Conservation (phyloP, 2,888 invertebrate genomes). For the Ornithoptera alexandrae region DNA sequence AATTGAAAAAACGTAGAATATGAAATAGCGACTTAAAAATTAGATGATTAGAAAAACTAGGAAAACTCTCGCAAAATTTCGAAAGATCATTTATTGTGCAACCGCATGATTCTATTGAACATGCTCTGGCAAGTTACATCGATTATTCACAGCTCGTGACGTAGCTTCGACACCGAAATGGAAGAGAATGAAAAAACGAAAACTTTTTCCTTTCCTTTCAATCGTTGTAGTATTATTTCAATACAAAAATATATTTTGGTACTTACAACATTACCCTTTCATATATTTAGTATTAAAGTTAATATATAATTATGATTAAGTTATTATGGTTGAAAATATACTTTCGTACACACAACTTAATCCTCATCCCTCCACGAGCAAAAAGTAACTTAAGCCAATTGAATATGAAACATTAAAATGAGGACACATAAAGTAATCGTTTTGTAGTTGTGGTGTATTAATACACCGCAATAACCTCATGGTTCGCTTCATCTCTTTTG, state of each 20-base stretch:
- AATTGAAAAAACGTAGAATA: neutral
- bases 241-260: too few relatives aligned
- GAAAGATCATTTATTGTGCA: slow-evolving; percentile 1
- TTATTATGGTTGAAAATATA: neutral
- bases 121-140: slow-evolving; percentile 2
- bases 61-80: neutral
- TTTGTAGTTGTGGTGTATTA: neutral
- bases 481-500: neutral
- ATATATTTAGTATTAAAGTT: too few relatives aligned
- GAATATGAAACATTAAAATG: neutral
- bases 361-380: neutral
- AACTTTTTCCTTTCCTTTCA: neutral
- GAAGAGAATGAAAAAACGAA: neutral
- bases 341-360: neutral
- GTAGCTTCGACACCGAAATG: neutral
- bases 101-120: slow-evolving; percentile 1
- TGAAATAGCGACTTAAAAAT: neutral
- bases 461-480: neutral
- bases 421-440: neutral
- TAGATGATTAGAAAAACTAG: neutral
- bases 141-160: slow-evolving; percentile 1
- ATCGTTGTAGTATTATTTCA: neutral
- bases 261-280: too few relatives aligned
- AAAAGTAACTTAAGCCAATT: neutral
- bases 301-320: too few relatives aligned